These are phyloP conservation scores for Pandion haliaetus DNA, from an alignment of 2,113 vertebrate genomes.

Conservation along the genomic window DNA sequence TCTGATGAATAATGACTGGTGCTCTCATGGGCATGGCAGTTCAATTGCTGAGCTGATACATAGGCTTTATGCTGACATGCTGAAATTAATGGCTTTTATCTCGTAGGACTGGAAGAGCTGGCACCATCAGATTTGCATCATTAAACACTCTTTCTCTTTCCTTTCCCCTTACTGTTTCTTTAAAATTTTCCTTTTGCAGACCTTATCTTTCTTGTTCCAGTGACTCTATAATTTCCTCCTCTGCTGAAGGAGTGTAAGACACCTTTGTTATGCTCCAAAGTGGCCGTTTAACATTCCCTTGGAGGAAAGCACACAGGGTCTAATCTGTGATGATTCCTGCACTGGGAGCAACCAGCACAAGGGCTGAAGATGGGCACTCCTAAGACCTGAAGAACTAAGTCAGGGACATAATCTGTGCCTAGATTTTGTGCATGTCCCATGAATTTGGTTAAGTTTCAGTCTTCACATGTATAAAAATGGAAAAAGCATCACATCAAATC, in stretches of 20 bases:
- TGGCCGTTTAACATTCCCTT: not conserved
- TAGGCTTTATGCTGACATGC: not conserved
- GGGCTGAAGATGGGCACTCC: not conserved
- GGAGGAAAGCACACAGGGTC: not conserved
- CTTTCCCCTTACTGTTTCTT: not conserved
- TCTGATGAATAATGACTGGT: not conserved
- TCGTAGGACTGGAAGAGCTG: not conserved
- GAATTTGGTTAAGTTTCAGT: not conserved
- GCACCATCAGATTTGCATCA: not conserved
- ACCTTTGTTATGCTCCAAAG: not conserved
- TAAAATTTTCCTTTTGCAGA: not conserved
- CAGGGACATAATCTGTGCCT: not conserved
- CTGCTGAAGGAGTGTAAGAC: not conserved
- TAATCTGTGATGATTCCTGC: not conserved
- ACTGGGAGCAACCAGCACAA: not conserved
- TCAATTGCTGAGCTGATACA: not conserved
- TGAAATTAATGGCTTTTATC: not conserved
- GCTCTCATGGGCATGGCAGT: not conserved
- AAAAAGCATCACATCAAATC: conserved; percentile 9
- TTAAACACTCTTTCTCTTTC: not conserved
- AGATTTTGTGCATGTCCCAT: not conserved
- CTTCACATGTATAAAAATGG: conserved; percentile 5
- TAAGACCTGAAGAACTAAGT: not conserved
- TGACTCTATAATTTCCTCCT: not conserved
- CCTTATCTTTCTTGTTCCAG: not conserved